Percentiles rank a stretch among this genome's conserved stretches.
Evolutionary conservation across 1,140 invertebrate species (phyloP).

Genomic region (Atopsyche davidsoni): DNA sequence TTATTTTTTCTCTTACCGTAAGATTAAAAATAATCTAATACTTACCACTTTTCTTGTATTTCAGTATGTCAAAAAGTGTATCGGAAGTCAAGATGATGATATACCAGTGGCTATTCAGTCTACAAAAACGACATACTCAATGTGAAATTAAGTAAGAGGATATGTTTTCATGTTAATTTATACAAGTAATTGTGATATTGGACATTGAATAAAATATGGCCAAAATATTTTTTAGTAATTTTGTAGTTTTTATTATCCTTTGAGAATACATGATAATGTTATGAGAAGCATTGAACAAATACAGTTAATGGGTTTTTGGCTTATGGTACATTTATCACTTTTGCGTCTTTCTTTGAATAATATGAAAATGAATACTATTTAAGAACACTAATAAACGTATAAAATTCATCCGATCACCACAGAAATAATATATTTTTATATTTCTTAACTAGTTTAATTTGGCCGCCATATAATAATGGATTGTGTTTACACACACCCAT

Average conservation of each 20-base stretch:
- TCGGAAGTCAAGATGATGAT: constrained; percentile 61
- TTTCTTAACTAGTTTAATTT: too few relatives aligned
- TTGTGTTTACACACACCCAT: too few relatives aligned
- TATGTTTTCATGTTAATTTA: constrained; percentile 12
- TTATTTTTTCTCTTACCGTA: too few relatives aligned
- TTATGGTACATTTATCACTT: constrained; percentile 31
- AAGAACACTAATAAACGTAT: constrained; percentile 21
- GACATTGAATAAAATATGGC: constrained; percentile 20
- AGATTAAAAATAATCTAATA: constrained; percentile 1
- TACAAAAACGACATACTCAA: constrained; percentile 49
- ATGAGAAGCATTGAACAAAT: constrained; percentile 18
- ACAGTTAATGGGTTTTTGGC: constrained; percentile 21
- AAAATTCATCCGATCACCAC: constrained; percentile 24
- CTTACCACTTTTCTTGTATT: constrained; percentile 28
- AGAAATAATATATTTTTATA: background rate
- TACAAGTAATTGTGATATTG: constrained; percentile 20
- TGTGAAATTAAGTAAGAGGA: constrained; percentile 34
- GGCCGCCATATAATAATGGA: too few relatives aligned
- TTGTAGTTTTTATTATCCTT: constrained; percentile 18
- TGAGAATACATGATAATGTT: constrained; percentile 15
- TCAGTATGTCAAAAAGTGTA: constrained; percentile 71
- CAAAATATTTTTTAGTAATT: constrained; percentile 20
- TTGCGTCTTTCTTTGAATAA: constrained; percentile 29
- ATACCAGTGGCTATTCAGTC: constrained; percentile 49
- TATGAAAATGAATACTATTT: constrained; percentile 18